phyloP scores from a whole-genome alignment of 2,113 vertebrate species.

The Brachyhypopomus gauderio region DNA sequence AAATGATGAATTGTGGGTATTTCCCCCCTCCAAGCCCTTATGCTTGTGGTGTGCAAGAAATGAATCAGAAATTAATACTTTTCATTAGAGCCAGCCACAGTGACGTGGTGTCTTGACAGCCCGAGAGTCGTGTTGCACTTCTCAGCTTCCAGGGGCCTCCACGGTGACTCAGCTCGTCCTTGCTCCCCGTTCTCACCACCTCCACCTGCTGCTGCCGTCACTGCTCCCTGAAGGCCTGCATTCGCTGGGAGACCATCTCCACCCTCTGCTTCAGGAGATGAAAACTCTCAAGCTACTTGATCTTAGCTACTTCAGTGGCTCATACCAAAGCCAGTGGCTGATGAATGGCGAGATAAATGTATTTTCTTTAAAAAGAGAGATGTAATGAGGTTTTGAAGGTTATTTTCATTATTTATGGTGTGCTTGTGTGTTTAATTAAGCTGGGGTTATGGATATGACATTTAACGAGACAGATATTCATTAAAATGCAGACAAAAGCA shows the following conservation, averaged over 20 bases:
- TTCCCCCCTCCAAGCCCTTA: background rate
- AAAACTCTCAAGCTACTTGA: background rate
- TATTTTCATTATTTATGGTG: background rate
- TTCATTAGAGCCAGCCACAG: background rate
- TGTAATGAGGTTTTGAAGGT: background rate
- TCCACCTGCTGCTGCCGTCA: background rate
- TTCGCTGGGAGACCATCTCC: background rate
- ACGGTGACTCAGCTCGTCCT: slow-evolving; percentile 30
- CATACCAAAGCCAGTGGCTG: slow-evolving; percentile 22
- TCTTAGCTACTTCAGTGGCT: slow-evolving; percentile 16
- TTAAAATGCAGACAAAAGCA: background rate
- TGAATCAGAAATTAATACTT: background rate
- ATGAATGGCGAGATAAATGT: background rate
- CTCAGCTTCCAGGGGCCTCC: slow-evolving; percentile 26
- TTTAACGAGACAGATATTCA: background rate
- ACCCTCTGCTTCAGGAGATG: slow-evolving; percentile 13
- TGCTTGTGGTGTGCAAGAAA: background rate
- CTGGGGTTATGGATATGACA: background rate
- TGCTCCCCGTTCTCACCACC: slow-evolving; percentile 18
- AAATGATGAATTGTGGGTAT: background rate
- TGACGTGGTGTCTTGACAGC: too few species aligned
- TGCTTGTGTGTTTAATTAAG: background rate
- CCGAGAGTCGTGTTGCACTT: too few species aligned
- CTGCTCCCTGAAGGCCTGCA: background rate
- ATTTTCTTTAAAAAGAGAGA: background rate